These are phyloP conservation scores for Nesidiocoris tenuis DNA, from an alignment of 2,888 invertebrate genomes.

Conservation along the genomic window DNA sequence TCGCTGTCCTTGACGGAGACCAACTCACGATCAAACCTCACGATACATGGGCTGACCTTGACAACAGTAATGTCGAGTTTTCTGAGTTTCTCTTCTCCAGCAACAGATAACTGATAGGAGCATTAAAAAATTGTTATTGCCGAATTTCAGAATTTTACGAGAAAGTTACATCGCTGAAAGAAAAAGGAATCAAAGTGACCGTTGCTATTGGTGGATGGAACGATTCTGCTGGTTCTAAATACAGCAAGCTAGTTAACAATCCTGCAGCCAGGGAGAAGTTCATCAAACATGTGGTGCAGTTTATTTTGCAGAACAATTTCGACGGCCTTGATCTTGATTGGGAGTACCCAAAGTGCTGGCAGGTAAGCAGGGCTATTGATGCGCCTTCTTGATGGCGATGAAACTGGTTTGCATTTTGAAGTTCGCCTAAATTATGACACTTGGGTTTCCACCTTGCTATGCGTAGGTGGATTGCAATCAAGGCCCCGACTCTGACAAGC, in stretches of 20 bases:
- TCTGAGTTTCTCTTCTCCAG: not conserved
- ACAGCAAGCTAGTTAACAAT: slow-evolving; percentile 76
- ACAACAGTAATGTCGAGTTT: slow-evolving; percentile 68
- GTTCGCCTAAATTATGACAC: not conserved
- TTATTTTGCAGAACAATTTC: slow-evolving; percentile 76
- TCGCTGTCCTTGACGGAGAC: slow-evolving; percentile 79
- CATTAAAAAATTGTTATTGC: no score
- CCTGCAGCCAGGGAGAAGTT: slow-evolving; percentile 70
- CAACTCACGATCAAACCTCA: slow-evolving; percentile 77
- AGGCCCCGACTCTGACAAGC: slow-evolving; percentile 77
- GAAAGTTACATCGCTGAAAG: slow-evolving; percentile 72
- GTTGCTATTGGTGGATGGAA: slow-evolving; percentile 95
- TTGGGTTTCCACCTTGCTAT: not conserved
- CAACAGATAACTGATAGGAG: not conserved
- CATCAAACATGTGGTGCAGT: slow-evolving; percentile 71
- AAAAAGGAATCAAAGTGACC: slow-evolving; percentile 54
- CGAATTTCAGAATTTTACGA: slow-evolving; percentile 77
- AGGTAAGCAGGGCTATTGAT: slow-evolving; percentile 59
- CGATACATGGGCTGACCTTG: slow-evolving; percentile 85
- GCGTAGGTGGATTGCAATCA: slow-evolving; percentile 74
- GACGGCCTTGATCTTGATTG: slow-evolving; percentile 91
- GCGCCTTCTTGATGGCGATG: slow-evolving; percentile 1
- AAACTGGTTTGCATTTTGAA: not conserved
- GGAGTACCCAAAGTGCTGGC: slow-evolving; percentile 91
- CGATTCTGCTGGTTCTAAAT: slow-evolving; percentile 87